Evolutionary conservation across 2,888 invertebrate species (phyloP).

Genomic region (Xestobium rufovillosum): DNA sequence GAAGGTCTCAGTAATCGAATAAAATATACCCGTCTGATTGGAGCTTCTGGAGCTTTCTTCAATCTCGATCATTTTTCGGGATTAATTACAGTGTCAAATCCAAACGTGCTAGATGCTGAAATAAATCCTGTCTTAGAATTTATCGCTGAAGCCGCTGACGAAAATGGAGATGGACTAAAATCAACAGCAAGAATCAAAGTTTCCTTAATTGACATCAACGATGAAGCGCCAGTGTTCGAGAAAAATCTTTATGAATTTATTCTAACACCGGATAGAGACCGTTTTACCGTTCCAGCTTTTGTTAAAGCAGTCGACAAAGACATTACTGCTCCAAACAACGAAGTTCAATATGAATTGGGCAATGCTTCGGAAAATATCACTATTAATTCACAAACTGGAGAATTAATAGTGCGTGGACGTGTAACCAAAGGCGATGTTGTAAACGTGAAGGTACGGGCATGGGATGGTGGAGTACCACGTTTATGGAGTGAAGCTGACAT

Average conservation of each 20-base stretch:
- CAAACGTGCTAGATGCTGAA: slow-evolving; percentile 77
- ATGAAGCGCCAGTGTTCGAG: slow-evolving; percentile 65
- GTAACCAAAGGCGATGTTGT: slow-evolving; percentile 43
- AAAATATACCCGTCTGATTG: slow-evolving; percentile 65
- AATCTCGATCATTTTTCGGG: slow-evolving; percentile 72
- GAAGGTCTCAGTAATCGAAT: slow-evolving; percentile 64
- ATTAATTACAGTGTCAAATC: slow-evolving; percentile 68
- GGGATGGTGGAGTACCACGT: slow-evolving; percentile 78
- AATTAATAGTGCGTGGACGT: slow-evolving; percentile 55
- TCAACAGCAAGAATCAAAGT: slow-evolving; percentile 67
- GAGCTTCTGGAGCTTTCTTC: slow-evolving; percentile 71
- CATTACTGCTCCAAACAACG: slow-evolving; percentile 76
- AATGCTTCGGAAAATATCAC: slow-evolving; percentile 68
- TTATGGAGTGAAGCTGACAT: slow-evolving; percentile 65
- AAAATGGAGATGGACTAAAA: slow-evolving; percentile 71
- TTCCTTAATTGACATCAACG: slow-evolving; percentile 55
- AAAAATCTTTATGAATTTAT: slow-evolving; percentile 73
- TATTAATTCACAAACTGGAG: slow-evolving; percentile 68
- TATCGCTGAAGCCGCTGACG: slow-evolving; percentile 81
- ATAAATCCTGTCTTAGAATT: slow-evolving; percentile 67
- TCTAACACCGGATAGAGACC: slow-evolving; percentile 61
- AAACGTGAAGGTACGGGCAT: slow-evolving; percentile 68
- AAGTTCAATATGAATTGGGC: slow-evolving; percentile 75
- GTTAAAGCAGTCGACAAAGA: slow-evolving; percentile 80
- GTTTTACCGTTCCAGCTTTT: slow-evolving; percentile 67